Evolutionary conservation across 2,797 vertebrate species (phyloP).

Genomic region (Sarcoramphus papa): DNA sequence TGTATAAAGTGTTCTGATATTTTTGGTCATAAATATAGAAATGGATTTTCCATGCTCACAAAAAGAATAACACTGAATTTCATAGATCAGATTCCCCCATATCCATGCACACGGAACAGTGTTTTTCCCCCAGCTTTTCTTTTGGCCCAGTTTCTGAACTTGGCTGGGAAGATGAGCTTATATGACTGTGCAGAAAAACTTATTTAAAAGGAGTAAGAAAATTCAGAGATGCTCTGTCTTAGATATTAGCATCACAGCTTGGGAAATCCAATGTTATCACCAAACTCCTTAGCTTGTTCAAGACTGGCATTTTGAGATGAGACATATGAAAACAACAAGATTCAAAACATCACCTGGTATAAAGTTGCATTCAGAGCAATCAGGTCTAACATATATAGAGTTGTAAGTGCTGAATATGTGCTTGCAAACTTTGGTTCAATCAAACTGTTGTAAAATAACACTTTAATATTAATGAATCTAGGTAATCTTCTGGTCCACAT

Average conservation of each 20-base stretch:
- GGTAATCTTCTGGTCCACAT: neutral
- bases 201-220: neutral
- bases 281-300: neutral
- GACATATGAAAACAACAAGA: neutral
- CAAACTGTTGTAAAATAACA: neutral
- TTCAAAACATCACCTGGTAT: neutral
- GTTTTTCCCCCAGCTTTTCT: neutral
- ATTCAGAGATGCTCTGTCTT: neutral
- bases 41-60: neutral
- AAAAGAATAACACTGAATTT: neutral
- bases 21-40: neutral
- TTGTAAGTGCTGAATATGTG: neutral
- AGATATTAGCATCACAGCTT: neutral
- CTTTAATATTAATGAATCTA: neutral
- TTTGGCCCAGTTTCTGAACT: neutral
- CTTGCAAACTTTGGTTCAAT: neutral
- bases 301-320: neutral
- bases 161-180: neutral
- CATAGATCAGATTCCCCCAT: neutral
- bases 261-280: neutral
- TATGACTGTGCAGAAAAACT: neutral
- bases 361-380: neutral
- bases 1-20: neutral
- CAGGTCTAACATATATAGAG: neutral
- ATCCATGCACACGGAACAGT: neutral